Evolutionary conservation across 2,888 invertebrate species (phyloP).

Genomic region (Lysandra bellargus): DNA sequence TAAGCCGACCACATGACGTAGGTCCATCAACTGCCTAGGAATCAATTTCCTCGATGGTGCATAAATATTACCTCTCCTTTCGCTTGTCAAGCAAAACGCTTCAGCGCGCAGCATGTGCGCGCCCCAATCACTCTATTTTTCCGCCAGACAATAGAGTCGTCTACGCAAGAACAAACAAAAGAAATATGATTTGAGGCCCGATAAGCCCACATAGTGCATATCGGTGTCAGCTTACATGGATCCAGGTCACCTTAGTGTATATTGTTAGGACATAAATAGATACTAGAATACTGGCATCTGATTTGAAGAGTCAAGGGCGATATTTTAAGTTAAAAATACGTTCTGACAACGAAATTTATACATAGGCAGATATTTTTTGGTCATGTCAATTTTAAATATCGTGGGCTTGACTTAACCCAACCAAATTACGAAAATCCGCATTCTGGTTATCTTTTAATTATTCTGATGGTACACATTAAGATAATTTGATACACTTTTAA

Average conservation of each 20-base stretch:
- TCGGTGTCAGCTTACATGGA: slow-evolving; percentile 30
- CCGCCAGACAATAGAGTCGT: slow-evolving; percentile 48
- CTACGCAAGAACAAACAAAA: slow-evolving; percentile 67
- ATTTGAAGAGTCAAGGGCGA: not conserved
- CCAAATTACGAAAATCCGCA: no score
- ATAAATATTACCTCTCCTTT: not conserved
- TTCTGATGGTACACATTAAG: no score
- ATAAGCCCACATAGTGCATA: slow-evolving; percentile 42
- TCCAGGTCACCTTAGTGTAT: slow-evolving; percentile 41
- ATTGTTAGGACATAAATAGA: slow-evolving; percentile 16
- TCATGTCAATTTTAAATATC: no score
- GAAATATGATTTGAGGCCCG: slow-evolving; percentile 64
- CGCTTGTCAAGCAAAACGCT: not conserved
- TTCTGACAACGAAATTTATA: not conserved
- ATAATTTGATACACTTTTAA: no score
- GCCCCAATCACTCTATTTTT: slow-evolving; percentile 31
- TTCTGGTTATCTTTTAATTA: no score
- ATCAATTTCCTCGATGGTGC: no score
- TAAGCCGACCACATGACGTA: no score
- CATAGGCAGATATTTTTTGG: no score
- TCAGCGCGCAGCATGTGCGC: not conserved
- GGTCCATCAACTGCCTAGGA: no score
- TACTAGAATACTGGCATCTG: not conserved
- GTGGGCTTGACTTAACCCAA: no score
- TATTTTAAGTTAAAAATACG: not conserved